Evolutionary conservation across 2,888 invertebrate genomes (phyloP), one percentile per base, ranked within the genome.

Genomic region (Oxytorus armatus): DNA sequence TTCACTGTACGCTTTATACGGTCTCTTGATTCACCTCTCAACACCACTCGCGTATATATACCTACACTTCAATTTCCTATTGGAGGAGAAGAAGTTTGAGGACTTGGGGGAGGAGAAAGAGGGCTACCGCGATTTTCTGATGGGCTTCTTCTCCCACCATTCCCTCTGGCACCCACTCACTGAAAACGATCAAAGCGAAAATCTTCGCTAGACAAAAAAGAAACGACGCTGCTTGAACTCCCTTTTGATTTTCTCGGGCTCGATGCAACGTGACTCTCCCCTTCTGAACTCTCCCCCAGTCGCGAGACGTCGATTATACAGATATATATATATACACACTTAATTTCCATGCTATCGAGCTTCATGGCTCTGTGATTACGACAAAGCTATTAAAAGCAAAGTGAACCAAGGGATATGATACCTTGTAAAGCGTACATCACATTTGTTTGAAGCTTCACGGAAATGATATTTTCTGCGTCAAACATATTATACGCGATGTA

Each of bases 121-220:
- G 16, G 59, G 47, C 47, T 25, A 57, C 29, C 36, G 14, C 16
- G 66, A 63, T 63, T 59, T 57, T 75, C 61, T 61, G 61, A 76
- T 76, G 69, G 76, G 61, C 47, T 76, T 61, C 76, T 21, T n/a
- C n/a, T n/a, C n/a, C 53, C 57, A 21, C 16, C 75, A 51, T 68
- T 59, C 49, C 23, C 11, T n/a, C n/a, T 16, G 14, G 66, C 47
- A 36, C 23, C 65, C 55, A 18, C 51, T 47, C 36, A 36, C 33
- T 53, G 42, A 61, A 51, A 61, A 69, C 53, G 69, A 76, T 76
- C 70, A 77, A 77, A 77, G 63, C 36, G 69, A 70, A 69, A 70
- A 53, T 72, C 49, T 59, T 21, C 47, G 70, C 69, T 44, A 61
- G 33, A n/a, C 14, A 33, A 39, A 61, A 70, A 63, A 55, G 49